phyloP scores from a whole-genome alignment of 2,888 invertebrate genomes.

The Synergus umbraculus region DNA sequence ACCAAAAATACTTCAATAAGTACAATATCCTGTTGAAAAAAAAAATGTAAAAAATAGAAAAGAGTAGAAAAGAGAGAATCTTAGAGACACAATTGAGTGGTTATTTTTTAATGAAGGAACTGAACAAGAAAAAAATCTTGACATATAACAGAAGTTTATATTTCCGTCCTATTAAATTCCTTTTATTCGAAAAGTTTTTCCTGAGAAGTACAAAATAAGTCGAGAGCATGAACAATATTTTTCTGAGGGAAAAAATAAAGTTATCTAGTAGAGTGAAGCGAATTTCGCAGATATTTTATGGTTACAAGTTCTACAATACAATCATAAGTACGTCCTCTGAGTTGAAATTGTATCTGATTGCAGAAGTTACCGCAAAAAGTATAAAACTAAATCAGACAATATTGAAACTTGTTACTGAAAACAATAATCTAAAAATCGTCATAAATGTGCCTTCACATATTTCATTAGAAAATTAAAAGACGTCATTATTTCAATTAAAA shows the following conservation, averaged over 20 bases:
- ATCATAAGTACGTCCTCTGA: conserved; percentile 5
- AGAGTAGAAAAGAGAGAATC: neutral
- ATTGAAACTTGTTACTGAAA: neutral
- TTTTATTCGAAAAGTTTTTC: neutral
- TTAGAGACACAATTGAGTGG: neutral
- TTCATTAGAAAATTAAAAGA: neutral
- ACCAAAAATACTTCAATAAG: neutral
- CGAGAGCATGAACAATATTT: neutral
- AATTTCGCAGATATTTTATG: conserved; percentile 23
- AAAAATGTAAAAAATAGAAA: neutral
- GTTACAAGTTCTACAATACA: conserved; percentile 11
- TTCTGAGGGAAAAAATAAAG: neutral
- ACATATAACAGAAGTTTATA: neutral
- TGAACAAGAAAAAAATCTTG: neutral
- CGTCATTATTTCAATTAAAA: neutral
- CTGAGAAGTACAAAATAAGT: neutral
- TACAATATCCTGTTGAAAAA: no score
- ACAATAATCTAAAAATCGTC: neutral
- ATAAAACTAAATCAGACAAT: neutral
- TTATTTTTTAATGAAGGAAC: neutral
- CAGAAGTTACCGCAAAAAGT: neutral
- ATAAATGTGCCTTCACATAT: neutral
- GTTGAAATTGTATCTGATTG: conserved; percentile 27
- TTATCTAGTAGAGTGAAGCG: neutral
- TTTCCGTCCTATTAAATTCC: neutral